Evolutionary conservation across 2,797 vertebrate genomes (phyloP).

Genomic region (Crossoptilon crossoptilon): DNA sequence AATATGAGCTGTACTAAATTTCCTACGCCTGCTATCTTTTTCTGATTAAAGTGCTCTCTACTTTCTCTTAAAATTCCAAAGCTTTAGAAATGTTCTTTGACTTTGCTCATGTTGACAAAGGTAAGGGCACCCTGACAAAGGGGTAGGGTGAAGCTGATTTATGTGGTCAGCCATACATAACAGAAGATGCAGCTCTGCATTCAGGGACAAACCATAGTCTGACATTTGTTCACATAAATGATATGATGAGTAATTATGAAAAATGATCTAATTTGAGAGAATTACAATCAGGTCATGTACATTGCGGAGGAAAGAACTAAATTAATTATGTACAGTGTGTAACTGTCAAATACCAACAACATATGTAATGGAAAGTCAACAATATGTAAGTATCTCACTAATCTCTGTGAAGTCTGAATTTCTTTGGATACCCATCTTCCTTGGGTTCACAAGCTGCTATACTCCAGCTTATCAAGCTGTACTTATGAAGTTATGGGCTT

Average conservation of each 20-base stretch:
- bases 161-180: neutral
- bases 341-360: slow-evolving; percentile 39
- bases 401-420: neutral
- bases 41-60: neutral
- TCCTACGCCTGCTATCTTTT: neutral
- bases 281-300: slow-evolving; percentile 24
- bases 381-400: neutral
- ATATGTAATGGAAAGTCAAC: slow-evolving; percentile 23
- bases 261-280: slow-evolving; percentile 52
- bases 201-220: neutral
- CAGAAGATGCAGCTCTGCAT: neutral
- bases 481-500: neutral
- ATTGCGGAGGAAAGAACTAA: neutral
- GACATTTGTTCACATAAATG: slow-evolving; percentile 10
- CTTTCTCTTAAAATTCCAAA: slow-evolving; percentile 17
- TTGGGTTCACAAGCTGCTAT: neutral
- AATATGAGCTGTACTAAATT: neutral
- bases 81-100: neutral
- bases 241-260: slow-evolving; percentile 52
- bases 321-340: slow-evolving; percentile 55
- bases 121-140: neutral
- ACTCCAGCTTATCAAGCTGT: neutral
- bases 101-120: neutral
- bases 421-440: neutral
- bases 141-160: rapidly evolving